Evolutionary conservation across 2,888 invertebrate species (phyloP), one percentile per base, ranked within the genome.

Genomic region (Plebejus argus): DNA sequence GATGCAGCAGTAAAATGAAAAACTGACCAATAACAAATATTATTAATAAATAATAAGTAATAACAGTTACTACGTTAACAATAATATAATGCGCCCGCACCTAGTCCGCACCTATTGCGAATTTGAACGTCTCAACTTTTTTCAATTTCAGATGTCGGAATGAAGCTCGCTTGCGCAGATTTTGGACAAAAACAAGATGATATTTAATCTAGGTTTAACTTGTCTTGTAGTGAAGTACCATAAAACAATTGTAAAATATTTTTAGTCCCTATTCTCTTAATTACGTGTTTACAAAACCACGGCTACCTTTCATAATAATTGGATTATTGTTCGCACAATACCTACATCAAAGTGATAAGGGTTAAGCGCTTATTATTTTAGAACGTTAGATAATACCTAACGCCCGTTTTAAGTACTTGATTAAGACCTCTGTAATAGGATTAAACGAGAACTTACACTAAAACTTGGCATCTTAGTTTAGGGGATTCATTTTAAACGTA

Each of bases 241-340:
- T 53, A 15, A 18, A 18, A 15, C 15, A 49, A 53, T 53, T 1
- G 18, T 53, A 61, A 23, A 56, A 23, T 23, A 23, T 12, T 61
- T 10, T 12, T 23, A 23, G 23, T 61, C 3, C 66, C 8, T 28
- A 28, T 15, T 12, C 3, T 18, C 15, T 33, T 12, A 66, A 66
- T 66, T 18, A 28, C 15, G 15, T 28, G 28, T 66, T 66, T 28
- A 15, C 66, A 66, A 66, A 66, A 66, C 66, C 28, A 28, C 66
- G 28, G 28, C 66, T 66, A 33, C 66, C 66, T 28, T 66, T 66
- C 66, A 66, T 66, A 66, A 66, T 66, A 66, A 66, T 66, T 66
- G 28, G 33, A 66, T 66, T 66, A 61, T 23, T 61, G 61, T 61
- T 66, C 66, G 66, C 15, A 66, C 15, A 33, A 66, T 66, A 66